phyloP scores from a whole-genome alignment of 2,113 vertebrate genomes.

The Chunga burmeisteri region DNA sequence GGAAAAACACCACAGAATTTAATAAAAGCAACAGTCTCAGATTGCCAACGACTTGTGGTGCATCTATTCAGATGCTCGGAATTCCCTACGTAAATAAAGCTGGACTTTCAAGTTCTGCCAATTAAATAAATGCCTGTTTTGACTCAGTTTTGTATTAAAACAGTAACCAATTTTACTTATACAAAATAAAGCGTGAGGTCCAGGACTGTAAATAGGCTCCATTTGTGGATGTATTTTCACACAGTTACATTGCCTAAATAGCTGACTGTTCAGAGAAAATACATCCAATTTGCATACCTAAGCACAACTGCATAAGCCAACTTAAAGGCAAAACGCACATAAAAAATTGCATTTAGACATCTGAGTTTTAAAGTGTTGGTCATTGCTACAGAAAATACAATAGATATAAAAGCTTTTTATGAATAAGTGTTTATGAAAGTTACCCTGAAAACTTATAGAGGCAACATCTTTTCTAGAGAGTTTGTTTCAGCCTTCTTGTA shows the following conservation, averaged over 20 bases:
- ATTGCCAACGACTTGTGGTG: slow-evolving; percentile 45
- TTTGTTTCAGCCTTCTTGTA: not conserved
- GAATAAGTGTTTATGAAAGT: not conserved
- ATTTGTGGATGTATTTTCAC: not conserved
- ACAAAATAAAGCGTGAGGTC: slow-evolving; percentile 32
- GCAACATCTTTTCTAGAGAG: not conserved
- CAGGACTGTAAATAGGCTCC: slow-evolving; percentile 16
- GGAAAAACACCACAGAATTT: slow-evolving; percentile 51
- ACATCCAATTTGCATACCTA: not conserved
- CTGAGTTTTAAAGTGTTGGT: not conserved
- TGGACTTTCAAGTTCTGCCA: slow-evolving; percentile 35
- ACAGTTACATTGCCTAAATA: slow-evolving; percentile 4
- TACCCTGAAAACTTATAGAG: not conserved
- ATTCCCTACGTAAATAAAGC: slow-evolving; percentile 50
- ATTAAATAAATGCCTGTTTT: slow-evolving; percentile 40
- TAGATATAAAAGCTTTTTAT: not conserved
- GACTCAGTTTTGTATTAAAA: slow-evolving; percentile 25
- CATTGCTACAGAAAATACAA: not conserved
- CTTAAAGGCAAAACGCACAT: not conserved
- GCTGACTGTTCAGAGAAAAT: not conserved
- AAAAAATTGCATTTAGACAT: not conserved
- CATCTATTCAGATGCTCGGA: slow-evolving; percentile 36
- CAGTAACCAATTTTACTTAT: slow-evolving; percentile 16
- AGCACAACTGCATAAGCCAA: not conserved
- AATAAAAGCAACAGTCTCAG: slow-evolving; percentile 57